Evolutionary conservation across 1,140 invertebrate species (phyloP), one percentile per base, ranked within the genome.

Genomic region (Adelges cooleyi): DNA sequence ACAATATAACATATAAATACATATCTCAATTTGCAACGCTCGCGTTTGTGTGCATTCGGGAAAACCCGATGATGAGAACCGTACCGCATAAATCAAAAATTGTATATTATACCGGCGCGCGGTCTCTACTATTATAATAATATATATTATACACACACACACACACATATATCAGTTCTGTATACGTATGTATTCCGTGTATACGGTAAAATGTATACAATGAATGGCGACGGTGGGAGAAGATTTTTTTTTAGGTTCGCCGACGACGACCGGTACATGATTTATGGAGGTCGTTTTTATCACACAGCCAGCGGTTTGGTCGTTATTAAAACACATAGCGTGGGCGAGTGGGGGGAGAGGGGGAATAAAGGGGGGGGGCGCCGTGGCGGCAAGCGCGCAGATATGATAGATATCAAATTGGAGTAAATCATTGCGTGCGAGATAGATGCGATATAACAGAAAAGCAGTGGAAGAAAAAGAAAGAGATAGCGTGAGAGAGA

Each of bases 211-310:
- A 33, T 33, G 29, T 6, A 33, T 33, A 33, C 29, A 33, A 6
- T 11, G 29, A n/a, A 11, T 11, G 11, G 29, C 29, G 29, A 6
- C 29, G 40, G 54, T 59, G 40, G 40, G 54, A 59, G 54, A 59
- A 56, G 53, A 44, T 29, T 20, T 42, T 56, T 56, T 59, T 59
- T 44, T 59, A 3, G 42, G 42, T 46, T 42, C 20, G 42, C 25
- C 25, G 42, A 62, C 56, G 22, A 59, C 40, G 44, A 11, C 11
- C 40, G 40, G 40, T 17, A 17, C n/a, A 48, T 62, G 56, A 62
- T 62, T 62, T 62, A 62, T 62, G 42, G 42, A 62, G 56, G 56
- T 62, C 22, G 56, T 62, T 62, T 62, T 62, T 62, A 62, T 62
- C 56, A 62, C 17, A 62, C 42, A 48, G 56, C 44, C 56, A 29